Evolutionary conservation across 1,140 invertebrate genomes (phyloP), one percentile per base, ranked within the genome.

Genomic region (Mya arenaria): DNA sequence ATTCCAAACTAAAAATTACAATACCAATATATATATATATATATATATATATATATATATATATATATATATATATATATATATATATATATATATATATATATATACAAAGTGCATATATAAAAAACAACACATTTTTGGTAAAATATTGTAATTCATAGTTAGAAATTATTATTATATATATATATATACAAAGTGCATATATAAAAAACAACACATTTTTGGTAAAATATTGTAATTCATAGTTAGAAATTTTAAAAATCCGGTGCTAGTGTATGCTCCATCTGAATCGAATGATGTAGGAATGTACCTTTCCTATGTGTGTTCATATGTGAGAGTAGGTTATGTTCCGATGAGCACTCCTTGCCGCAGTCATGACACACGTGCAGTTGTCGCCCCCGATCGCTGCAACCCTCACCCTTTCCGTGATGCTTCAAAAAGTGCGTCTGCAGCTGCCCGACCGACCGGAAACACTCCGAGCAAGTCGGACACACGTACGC

Each of bases 361-460:
- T 91, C 91, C 73, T 92, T 85, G 15, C 90, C 89, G 85, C 92
- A 93, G 23, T 91, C 89, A 5, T 85, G 81, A 71, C 93, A 93
- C 6, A 84, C 65, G 72, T 90, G 89, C 0, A 48, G 65, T 44
- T 86, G 85, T 78, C 87, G 83, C n/a, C 34, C 69, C 32, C 52
- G 75, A 1, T 88, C 75, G 5, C 83, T 44, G 41, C n/a, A n/a
- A n/a, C n/a, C 37, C 15, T 86, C 88, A 25, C n/a, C 71, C 15
- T 74, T 81, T 1, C 88, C 79, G 73, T 93, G 92, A 17, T 58
- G 52, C 2, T 80, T 82, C 72, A 92, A 91, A 74, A 91, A 91
- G 73, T 93, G 92, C 48, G 90, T 86, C 83, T 93, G 90, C 83
- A 92, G 84, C 4, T 79, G 63, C 5, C 60, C 44, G 48, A 90